These are phyloP conservation scores for Scaptomyza tumidula DNA, from an alignment of 2,888 invertebrate genomes.

Conservation along the genomic window DNA sequence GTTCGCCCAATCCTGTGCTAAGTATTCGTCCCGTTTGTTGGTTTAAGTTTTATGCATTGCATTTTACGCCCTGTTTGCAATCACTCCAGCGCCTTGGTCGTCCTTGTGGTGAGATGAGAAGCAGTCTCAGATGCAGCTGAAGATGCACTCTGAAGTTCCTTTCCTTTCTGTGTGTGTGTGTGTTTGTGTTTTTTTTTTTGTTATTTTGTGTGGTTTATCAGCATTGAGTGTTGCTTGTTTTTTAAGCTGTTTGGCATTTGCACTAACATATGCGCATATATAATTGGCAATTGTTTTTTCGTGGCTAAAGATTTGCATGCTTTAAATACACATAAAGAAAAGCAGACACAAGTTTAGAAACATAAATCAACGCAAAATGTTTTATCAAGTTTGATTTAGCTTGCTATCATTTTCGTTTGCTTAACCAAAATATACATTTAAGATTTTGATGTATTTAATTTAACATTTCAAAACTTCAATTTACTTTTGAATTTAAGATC, in stretches of 20 bases:
- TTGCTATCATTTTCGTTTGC: too few species aligned
- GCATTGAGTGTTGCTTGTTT: constrained; percentile 35
- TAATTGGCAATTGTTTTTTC: constrained; percentile 74
- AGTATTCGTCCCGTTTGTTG: constrained; percentile 54
- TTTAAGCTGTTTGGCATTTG: constrained; percentile 55
- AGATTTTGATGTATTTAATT: too few species aligned
- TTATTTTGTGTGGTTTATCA: constrained; percentile 8
- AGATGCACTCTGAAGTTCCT: constrained; percentile 28
- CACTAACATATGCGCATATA: constrained; percentile 74
- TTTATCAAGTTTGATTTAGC: too few species aligned
- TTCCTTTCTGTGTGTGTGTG: constrained; percentile 3
- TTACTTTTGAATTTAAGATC: too few species aligned
- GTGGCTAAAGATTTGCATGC: constrained; percentile 61
- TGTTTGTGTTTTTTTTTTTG: background rate
- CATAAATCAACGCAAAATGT: too few species aligned
- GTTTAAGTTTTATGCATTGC: constrained; percentile 65
- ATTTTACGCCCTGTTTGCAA: constrained; percentile 66
- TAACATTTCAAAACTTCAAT: too few species aligned
- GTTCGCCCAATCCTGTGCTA: constrained; percentile 8
- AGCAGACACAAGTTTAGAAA: too few species aligned
- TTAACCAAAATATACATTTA: too few species aligned
- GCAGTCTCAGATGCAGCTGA: background rate
- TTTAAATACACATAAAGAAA: constrained; percentile 22
- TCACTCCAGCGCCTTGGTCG: constrained; percentile 67
- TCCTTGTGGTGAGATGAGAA: constrained; percentile 51